phyloP scores from a whole-genome alignment of 2,888 invertebrate species.

The Euplagia quadripunctaria region DNA sequence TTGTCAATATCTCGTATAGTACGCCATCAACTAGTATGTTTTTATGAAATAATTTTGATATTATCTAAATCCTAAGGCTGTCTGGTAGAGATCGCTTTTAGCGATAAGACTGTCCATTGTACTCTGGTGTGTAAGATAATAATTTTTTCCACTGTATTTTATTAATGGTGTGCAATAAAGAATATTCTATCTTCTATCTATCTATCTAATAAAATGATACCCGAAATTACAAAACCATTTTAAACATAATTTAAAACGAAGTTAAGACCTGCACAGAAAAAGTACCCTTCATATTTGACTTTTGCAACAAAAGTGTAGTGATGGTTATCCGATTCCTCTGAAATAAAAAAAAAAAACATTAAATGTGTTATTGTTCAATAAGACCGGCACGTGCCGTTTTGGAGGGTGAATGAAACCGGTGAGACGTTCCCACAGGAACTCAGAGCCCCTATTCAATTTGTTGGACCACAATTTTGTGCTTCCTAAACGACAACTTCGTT shows the following conservation, averaged over 20 bases:
- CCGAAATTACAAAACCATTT: background rate
- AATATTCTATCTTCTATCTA: too few relatives aligned
- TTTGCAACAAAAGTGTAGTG: constrained; percentile 17
- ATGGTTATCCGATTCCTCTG: constrained; percentile 21
- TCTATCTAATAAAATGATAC: background rate
- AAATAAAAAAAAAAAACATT: constrained; percentile 24
- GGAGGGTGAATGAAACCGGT: constrained; percentile 33
- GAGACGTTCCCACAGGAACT: constrained; percentile 56
- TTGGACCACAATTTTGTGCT: constrained; percentile 8
- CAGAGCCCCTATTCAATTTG: constrained; percentile 35
- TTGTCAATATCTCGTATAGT: too few relatives aligned
- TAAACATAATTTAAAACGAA: background rate
- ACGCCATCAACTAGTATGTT: too few relatives aligned
- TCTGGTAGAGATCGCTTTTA: too few relatives aligned
- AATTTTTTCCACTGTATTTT: too few relatives aligned
- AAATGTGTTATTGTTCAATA: constrained; percentile 45
- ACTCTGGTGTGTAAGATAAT: too few relatives aligned
- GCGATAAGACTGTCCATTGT: too few relatives aligned
- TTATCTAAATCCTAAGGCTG: too few relatives aligned
- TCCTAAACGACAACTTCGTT: constrained; percentile 3
- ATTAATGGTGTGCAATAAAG: too few relatives aligned
- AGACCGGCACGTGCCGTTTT: constrained; percentile 52
- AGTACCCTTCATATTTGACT: constrained; percentile 1
- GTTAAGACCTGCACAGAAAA: background rate
- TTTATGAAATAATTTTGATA: too few relatives aligned